Evolutionary conservation across 2,797 vertebrate genomes (phyloP).

Genomic region (Anguilla megastoma): DNA sequence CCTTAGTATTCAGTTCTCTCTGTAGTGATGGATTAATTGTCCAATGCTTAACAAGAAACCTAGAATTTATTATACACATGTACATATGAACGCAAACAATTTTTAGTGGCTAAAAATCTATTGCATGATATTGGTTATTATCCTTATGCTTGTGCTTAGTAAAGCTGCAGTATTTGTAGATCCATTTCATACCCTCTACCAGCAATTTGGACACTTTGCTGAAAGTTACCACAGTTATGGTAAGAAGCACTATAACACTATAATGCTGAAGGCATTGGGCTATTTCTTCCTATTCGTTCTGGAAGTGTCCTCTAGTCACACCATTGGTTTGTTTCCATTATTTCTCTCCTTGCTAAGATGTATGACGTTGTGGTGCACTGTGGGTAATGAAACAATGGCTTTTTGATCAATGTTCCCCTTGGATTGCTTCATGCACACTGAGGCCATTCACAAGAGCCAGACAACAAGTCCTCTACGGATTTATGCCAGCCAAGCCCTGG

Average conservation of each 20-base stretch:
- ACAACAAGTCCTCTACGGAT: neutral
- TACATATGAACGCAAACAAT: neutral
- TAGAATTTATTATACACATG: neutral
- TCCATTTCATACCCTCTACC: neutral
- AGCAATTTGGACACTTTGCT: neutral
- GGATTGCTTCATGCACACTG: neutral
- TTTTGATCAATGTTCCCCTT: slow-evolving; percentile 5
- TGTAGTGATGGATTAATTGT: neutral
- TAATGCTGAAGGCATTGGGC: neutral
- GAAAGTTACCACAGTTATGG: neutral
- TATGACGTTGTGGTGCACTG: neutral
- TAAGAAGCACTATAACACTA: no score
- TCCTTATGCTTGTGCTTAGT: no score
- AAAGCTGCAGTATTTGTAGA: neutral
- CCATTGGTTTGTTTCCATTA: neutral
- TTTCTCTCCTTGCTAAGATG: neutral
- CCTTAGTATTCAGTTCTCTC: neutral
- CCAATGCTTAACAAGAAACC: neutral
- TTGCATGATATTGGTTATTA: no score
- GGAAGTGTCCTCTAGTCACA: neutral
- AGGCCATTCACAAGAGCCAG: neutral
- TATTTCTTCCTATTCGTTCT: neutral
- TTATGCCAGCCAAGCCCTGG: neutral
- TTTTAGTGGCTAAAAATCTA: no score
- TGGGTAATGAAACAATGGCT: slow-evolving; percentile 7